These are phyloP conservation scores for Myathropa florea DNA, from an alignment of 2,888 invertebrate genomes.

Conservation along the genomic window DNA sequence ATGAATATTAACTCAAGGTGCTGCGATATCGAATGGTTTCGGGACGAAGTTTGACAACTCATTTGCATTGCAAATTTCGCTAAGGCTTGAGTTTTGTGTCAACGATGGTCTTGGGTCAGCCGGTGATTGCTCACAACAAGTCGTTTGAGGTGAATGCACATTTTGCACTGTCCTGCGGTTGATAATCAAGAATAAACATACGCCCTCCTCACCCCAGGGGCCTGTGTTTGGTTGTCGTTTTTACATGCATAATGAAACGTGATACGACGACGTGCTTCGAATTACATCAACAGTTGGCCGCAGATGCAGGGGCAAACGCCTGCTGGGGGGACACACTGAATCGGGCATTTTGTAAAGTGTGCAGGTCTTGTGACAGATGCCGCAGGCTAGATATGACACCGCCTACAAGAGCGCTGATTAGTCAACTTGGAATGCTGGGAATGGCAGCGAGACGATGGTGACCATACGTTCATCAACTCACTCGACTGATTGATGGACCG, in stretches of 20 bases:
- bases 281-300: constrained; percentile 33
- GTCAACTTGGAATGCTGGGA: too few relatives aligned
- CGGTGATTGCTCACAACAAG: constrained; percentile 46
- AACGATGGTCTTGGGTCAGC: constrained; percentile 48
- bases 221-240: constrained; percentile 7
- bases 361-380: background rate
- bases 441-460: too few relatives aligned
- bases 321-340: background rate
- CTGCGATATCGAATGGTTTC: constrained; percentile 42
- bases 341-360: background rate
- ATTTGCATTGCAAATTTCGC: constrained; percentile 55
- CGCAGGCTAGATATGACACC: background rate
- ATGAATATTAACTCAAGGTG: constrained; percentile 56
- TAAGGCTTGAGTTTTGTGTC: background rate
- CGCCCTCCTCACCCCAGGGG: background rate
- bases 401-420: background rate
- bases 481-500: too few relatives aligned
- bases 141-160: constrained; percentile 64
- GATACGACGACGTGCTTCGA: constrained; percentile 28
- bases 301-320: background rate
- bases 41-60: constrained; percentile 63
- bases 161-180: constrained; percentile 59
- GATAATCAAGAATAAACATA: constrained; percentile 53
- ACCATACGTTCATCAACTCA: too few relatives aligned
- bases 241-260: constrained; percentile 46